A percentile compares a stretch with the other conserved stretches of the same genome.
These are phyloP conservation scores for Lycia hirtaria DNA, from an alignment of 2,888 invertebrate species.

Conservation along the genomic window DNA sequence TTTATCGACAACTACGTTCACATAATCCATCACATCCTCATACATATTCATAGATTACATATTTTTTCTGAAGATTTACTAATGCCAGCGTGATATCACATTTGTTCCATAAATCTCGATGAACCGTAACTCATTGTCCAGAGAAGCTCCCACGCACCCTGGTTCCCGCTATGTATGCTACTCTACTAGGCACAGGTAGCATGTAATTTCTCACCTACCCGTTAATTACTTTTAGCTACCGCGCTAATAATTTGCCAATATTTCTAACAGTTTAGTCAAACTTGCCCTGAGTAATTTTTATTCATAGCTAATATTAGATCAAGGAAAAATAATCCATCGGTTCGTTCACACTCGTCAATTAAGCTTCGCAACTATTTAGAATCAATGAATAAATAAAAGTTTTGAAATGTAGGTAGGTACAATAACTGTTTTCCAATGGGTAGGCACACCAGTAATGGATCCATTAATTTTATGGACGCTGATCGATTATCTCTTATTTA, in stretches of 20 bases:
- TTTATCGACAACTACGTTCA: too few relatives aligned
- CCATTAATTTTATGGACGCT: slow-evolving; percentile 35
- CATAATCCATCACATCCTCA: background rate
- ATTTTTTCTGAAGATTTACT: background rate
- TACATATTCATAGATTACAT: background rate
- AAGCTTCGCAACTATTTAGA: slow-evolving; percentile 7
- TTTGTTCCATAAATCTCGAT: slow-evolving; percentile 29
- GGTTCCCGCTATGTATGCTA: slow-evolving; percentile 35
- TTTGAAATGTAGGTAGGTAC: slow-evolving; percentile 5
- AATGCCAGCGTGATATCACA: slow-evolving; percentile 16
- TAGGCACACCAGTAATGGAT: slow-evolving; percentile 26
- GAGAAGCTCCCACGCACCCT: slow-evolving; percentile 38
- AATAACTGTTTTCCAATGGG: slow-evolving; percentile 29
- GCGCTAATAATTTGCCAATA: slow-evolving; percentile 10
- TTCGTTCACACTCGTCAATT: slow-evolving; percentile 10
- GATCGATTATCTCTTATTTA: slow-evolving; percentile 30
- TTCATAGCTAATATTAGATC: background rate
- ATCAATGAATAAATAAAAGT: slow-evolving; percentile 12
- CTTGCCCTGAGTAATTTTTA: background rate
- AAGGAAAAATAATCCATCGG: slow-evolving; percentile 2
- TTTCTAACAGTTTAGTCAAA: background rate
- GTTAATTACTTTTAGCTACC: slow-evolving; percentile 45
- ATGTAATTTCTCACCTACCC: slow-evolving; percentile 47
- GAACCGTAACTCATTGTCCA: slow-evolving; percentile 41
- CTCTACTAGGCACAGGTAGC: slow-evolving; percentile 37